Evolutionary conservation across 1,140 invertebrate species (phyloP), one percentile per base, ranked within the genome.

Genomic region (Brachionus calyciflorus): DNA sequence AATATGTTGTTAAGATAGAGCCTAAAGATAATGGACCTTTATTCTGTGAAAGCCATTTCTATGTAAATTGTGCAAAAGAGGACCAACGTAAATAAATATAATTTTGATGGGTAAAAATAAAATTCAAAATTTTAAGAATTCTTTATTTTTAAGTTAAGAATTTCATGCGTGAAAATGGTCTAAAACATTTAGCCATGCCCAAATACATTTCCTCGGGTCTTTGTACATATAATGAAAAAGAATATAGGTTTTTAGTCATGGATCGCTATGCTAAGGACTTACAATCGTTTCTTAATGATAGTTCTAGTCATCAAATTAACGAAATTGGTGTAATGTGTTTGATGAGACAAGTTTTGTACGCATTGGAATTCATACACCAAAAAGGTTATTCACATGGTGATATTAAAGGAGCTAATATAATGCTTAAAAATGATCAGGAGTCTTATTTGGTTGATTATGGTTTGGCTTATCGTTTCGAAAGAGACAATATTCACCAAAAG

Each of bases 11-110:
- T 7, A 77, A 77, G 48, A 60, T 77, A 17, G 76, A 77, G 33
- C 76, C 76, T 5, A 60, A 68, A 46, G 51, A 55, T 21, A 77
- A 77, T 51, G 76, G 76, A 12, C 76, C 76, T 17, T 40, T 77
- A 12, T 77, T 77, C 33, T 77, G 76, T 51, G 76, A 77, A 40
- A 77, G 26, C 14, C 76, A 77, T 77, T 77, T 77, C 53, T 77
- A 77, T 41, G 51, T 77, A 12, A 73, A 73, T 26, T 73, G 69
- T 51, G 69, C 69, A 37, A 65, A 65, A 48, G 49, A 76, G 24
- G 73, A 76, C 21, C 19, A 76, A 41, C 19, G 46, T 49, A 49
- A 70, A 9, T 51, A 21, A 24, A 24, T 17, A 28, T 21, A 57
- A 55, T 4, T 53, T 53, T 24, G 17, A 63, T 37, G 5, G 7